A percentile compares a stretch with the other conserved stretches of the same genome.
These are phyloP conservation scores for Saxidomus purpurata DNA, from an alignment of 1,140 invertebrate genomes.

Conservation along the genomic window DNA sequence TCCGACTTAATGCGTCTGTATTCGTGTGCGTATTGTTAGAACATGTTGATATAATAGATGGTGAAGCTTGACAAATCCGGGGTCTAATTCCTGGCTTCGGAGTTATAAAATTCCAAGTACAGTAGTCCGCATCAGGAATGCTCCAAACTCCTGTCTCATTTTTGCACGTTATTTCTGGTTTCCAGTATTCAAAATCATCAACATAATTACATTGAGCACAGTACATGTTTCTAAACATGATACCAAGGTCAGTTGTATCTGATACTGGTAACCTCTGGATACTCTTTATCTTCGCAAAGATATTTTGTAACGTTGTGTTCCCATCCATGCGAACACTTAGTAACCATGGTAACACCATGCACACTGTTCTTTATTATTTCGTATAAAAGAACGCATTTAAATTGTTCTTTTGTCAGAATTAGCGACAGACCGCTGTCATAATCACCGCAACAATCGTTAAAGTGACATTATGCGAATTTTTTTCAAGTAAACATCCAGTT, in stretches of 20 bases:
- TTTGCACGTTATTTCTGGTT: not conserved
- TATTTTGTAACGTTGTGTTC: not conserved
- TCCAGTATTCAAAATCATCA: slow-evolving; percentile 6
- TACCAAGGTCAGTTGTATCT: not conserved
- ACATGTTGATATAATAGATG: not conserved
- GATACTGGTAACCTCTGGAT: not conserved
- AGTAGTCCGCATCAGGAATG: not conserved
- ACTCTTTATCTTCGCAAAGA: not conserved
- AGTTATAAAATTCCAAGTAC: not conserved
- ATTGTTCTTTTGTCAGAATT: not conserved
- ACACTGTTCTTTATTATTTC: not conserved
- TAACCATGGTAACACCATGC: slow-evolving; percentile 13
- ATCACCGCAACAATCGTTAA: not conserved
- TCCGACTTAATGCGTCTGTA: not conserved
- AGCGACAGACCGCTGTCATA: not conserved
- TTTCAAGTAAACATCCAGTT: no score
- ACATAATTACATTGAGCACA: slow-evolving; percentile 36
- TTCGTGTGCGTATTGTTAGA: not conserved
- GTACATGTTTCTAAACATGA: slow-evolving; percentile 37
- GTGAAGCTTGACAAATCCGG: not conserved
- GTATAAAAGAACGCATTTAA: not conserved
- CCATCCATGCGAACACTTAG: slow-evolving; percentile 13
- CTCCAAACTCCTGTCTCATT: not conserved
- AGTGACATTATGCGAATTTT: no score
- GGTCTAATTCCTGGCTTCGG: not conserved